Evolutionary conservation across 2,888 invertebrate species (phyloP), one percentile per base, ranked within the genome.

Genomic region (Diaphora mendica): DNA sequence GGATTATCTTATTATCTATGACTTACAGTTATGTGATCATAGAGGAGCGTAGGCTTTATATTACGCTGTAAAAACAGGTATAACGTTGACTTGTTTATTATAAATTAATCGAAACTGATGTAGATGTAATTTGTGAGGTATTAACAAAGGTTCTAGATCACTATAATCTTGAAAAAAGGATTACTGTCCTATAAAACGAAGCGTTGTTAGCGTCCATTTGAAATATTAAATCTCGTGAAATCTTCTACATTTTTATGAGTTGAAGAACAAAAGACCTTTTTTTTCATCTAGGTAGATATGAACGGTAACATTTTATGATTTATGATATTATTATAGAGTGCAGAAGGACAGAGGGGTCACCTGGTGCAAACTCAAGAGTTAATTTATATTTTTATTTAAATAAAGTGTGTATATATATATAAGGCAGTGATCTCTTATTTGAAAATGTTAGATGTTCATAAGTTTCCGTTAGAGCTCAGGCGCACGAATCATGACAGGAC

Each of bases 401-500:
- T 0, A 35, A 5, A 35, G 4, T 35, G 35, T 35, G 4, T 35
- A 0, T 35, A 35, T 33, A 64, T 71, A 71, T 68, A 73, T 68
- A 65, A 75, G 74, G 78, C 81, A 83, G 71, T 82, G 77, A 78
- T 87, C 87, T 84, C 82, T 84, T 88, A 88, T 87, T 84, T 85
- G 82, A 72, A 75, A 86, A 87, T 89, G 91, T 90, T 88, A 89
- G 88, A 87, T 87, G 90, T 90, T 90, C 90, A 92, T 91, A 92
- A 91, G 91, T 91, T 89, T 91, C 78, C 85, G 87, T 87, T 85
- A 87, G 86, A 87, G 87, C 59, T 26, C 5, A 33, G 44, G 48
- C 84, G 86, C 87, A 85, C 86, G 86, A 88, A 39, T 83, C 83
- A 81, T 89, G 93, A 94, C 93, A 93, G 92, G 86, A 94, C 94